Percentiles rank a stretch among this genome's conserved stretches.
Conservation (phyloP, 2,797 vertebrate genomes). For the Sciurus vulgaris region DNA sequence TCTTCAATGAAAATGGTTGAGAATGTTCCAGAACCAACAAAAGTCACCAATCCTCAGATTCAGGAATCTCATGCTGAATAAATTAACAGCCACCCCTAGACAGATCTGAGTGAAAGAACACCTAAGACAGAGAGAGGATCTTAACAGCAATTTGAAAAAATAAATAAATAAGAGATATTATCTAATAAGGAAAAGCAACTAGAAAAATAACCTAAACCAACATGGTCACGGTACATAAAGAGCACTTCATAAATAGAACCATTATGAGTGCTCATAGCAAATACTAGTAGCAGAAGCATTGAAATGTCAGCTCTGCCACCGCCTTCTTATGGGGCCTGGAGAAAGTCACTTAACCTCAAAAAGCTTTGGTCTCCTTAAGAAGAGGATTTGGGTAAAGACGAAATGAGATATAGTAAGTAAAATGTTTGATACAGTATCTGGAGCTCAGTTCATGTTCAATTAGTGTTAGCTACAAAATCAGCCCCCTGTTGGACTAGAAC, state of each 20-base stretch:
- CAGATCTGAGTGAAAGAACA: neutral
- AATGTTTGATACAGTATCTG: neutral
- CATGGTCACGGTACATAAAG: neutral
- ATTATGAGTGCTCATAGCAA: fast-evolving
- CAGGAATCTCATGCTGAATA: neutral
- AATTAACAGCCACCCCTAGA: neutral
- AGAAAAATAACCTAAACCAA: neutral
- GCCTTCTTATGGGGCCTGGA: neutral
- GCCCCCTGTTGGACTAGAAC: no score
- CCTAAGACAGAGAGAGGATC: neutral
- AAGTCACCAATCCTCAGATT: neutral
- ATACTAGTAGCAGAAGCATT: neutral
- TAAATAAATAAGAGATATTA: neutral
- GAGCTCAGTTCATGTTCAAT: neutral
- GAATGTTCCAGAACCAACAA: neutral
- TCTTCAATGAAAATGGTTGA: neutral
- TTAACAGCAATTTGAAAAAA: neutral
- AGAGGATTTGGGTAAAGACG: neutral
- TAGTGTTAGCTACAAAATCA: neutral
- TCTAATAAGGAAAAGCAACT: neutral
- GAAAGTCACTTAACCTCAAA: neutral
- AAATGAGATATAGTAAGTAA: neutral
- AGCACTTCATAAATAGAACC: neutral
- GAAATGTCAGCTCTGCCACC: neutral
- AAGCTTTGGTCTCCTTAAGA: neutral